Base-by-base conservation (phyloP, 2,888 invertebrate species). In the Cataglyphis cursor region DNA sequence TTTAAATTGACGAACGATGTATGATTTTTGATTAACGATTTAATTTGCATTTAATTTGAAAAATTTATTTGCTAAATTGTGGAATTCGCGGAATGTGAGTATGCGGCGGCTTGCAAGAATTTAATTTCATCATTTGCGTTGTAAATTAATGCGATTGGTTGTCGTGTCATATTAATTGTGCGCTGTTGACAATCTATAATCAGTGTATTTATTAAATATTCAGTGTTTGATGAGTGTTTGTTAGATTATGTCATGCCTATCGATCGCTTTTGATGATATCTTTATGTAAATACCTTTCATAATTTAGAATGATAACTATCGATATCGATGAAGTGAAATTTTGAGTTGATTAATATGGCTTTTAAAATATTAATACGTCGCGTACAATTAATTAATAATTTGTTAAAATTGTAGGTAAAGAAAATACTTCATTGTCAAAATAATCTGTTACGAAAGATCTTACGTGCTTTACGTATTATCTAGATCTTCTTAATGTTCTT, bases 221-320 rank as follows among this genome's bases (percentile, higher is more conserved):
- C 73, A 85, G 64, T 70, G 59, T 82, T 88, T 66, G 59, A 6
- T 35, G 35, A 35, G 35, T 35, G 85, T 78, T 75, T 87, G 81
- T 35, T 54, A 70, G 70, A 87, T 88, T 81, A 82, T 21, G 21
- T 51, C 12, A 9, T 38, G 48, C 9, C 31, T 82, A 82, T 78
- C 76, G 85, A 87, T 83, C 81, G 80, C 41, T 10, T 65, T 64
- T 65, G 74, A 74, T 75, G 64, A 88, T 66, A 75, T 54, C 78
- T 68, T 81, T 68, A 51, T 62, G 38, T 62, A 35, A 35, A 35
- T 35, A 66, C 8, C 35, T 57, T 12, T 78, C 86, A 84, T 82
- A 85, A 86, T 74, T 57, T 62, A 44, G 57, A 59, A 10, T 57
- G 62, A 61, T 72, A 82, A n/a, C 31, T 62, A 12, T 6, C 31